These are phyloP conservation scores for Lepetodrilus schrolli DNA, from an alignment of 2,888 invertebrate species.

Conservation along the genomic window DNA sequence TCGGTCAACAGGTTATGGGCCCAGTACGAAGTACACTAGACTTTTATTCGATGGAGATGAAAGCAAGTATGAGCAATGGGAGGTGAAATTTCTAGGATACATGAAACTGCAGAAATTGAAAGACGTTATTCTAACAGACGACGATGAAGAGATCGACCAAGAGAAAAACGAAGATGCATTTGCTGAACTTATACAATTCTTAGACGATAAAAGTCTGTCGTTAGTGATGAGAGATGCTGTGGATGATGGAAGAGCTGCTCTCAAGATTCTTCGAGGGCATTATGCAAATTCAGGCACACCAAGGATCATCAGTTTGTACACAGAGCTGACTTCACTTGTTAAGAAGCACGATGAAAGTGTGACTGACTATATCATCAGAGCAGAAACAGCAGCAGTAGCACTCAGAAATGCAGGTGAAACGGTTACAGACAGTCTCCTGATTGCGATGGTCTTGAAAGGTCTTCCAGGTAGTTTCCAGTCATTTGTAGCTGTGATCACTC, in stretches of 20 bases:
- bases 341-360: constrained; percentile 29
- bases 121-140: neutral
- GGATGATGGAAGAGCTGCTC: too few species aligned
- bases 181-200: constrained; percentile 31
- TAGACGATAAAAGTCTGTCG: constrained; percentile 32
- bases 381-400: constrained; percentile 19
- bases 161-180: constrained; percentile 25
- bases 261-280: too few species aligned
- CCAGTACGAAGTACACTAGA: constrained; percentile 4
- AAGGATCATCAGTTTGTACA: too few species aligned
- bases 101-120: constrained; percentile 27
- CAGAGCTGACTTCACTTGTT: constrained; percentile 32
- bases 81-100: constrained; percentile 34
- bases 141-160: constrained; percentile 3
- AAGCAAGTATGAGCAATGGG: constrained; percentile 31
- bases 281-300: too few species aligned
- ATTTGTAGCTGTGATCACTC: constrained; percentile 30
- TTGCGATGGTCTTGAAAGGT: constrained; percentile 40
- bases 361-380: constrained; percentile 32
- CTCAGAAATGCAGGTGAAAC: constrained; percentile 33
- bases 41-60: constrained; percentile 35
- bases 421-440: constrained; percentile 34
- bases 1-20: constrained; percentile 39
- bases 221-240: constrained; percentile 39
- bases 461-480: constrained; percentile 31